These are phyloP conservation scores for Trachelipus rathkii DNA, from an alignment of 1,140 invertebrate species.

Conservation along the genomic window DNA sequence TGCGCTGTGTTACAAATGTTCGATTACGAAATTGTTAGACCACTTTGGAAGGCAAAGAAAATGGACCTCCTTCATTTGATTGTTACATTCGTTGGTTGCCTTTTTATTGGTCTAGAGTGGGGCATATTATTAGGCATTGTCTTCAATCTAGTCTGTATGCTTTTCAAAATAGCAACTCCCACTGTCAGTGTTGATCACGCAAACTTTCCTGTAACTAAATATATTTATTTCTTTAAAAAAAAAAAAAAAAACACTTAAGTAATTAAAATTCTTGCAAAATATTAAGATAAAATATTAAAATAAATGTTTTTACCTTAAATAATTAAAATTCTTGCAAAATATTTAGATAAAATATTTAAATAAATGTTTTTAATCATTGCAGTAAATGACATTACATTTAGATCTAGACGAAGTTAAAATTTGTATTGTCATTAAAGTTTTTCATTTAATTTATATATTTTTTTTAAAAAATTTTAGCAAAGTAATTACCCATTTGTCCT, in stretches of 20 bases:
- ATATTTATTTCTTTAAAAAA: not conserved
- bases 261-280: not conserved
- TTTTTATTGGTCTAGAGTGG: slow-evolving; percentile 77
- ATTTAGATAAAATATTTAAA: not conserved
- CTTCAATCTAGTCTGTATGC: slow-evolving; percentile 74
- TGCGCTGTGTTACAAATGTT: slow-evolving; percentile 88
- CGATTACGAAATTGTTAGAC: slow-evolving; percentile 76
- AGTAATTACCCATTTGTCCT: not conserved
- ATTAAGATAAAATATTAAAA: no score
- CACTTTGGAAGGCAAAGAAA: slow-evolving; percentile 66
- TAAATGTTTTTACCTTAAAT: not conserved
- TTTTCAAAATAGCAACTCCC: slow-evolving; percentile 82
- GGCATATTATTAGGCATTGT: slow-evolving; percentile 82
- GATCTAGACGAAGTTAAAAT: not conserved
- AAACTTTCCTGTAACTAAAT: slow-evolving; percentile 20
- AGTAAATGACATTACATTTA: not conserved
- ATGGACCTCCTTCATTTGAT: slow-evolving; percentile 68
- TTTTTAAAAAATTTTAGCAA: not conserved
- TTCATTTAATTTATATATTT: not conserved
- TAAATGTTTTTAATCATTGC: no score
- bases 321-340: not conserved
- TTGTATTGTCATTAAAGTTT: no score
- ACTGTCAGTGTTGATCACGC: slow-evolving; percentile 59
- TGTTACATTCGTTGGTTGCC: slow-evolving; percentile 75
- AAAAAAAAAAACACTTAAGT: not conserved